These are phyloP conservation scores for Pollimyrus isidori DNA, from an alignment of 2,113 vertebrate genomes.

Conservation along the genomic window DNA sequence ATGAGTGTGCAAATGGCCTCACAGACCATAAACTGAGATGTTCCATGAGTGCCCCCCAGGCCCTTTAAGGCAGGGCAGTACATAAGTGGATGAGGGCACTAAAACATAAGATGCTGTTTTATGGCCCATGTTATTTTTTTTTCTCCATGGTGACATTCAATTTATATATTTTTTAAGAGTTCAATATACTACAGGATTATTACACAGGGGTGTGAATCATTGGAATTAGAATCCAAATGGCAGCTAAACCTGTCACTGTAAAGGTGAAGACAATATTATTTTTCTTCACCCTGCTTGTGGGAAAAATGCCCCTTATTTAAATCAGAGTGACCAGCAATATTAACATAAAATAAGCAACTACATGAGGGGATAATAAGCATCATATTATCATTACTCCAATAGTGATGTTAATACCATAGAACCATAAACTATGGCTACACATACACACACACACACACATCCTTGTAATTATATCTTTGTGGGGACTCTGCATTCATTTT, in stretches of 20 bases:
- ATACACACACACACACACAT: neutral
- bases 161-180: constrained; percentile 37
- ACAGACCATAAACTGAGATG: constrained; percentile 8
- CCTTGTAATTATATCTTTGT: too few species aligned
- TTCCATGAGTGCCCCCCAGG: neutral
- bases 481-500: too few species aligned
- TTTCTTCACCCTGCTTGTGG: neutral
- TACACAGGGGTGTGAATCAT: constrained; percentile 46
- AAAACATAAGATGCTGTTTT: constrained; percentile 30
- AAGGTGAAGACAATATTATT: constrained; percentile 19
- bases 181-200: constrained; percentile 29
- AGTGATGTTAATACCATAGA: neutral
- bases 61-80: neutral
- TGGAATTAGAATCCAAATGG: neutral
- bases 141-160: constrained; percentile 38
- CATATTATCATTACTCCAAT: neutral
- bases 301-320: neutral
- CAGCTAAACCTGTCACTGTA: constrained; percentile 32
- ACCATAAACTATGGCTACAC: too few species aligned
- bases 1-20: constrained; percentile 2
- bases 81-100: neutral
- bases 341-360: neutral
- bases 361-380: neutral
- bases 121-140: constrained; percentile 27
- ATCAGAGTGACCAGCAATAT: constrained; percentile 1